phyloP scores from a whole-genome alignment of 2,888 invertebrate species.

The Neuroscelio doddi region DNA sequence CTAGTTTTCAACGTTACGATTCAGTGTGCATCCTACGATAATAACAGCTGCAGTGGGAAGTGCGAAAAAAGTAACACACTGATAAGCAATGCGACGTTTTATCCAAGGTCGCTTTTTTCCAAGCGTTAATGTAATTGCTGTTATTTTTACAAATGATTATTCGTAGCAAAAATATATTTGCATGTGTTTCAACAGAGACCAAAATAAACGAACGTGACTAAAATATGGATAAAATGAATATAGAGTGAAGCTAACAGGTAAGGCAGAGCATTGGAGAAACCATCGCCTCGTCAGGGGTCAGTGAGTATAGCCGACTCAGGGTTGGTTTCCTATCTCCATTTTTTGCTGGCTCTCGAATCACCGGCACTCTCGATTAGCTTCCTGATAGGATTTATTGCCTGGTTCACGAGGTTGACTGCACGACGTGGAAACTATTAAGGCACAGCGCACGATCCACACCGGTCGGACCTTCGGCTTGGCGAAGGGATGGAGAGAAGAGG shows the following conservation, averaged over 20 bases:
- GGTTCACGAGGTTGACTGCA: slow-evolving; percentile 59
- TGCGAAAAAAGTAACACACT: slow-evolving; percentile 5
- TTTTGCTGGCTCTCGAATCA: slow-evolving; percentile 54
- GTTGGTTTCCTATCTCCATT: slow-evolving; percentile 45
- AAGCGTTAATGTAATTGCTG: too few relatives aligned
- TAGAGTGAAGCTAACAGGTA: slow-evolving; percentile 58
- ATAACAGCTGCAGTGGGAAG: background rate
- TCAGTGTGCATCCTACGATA: background rate
- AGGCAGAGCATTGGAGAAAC: slow-evolving; percentile 39
- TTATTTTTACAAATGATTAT: too few relatives aligned
- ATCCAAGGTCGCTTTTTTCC: slow-evolving; percentile 6
- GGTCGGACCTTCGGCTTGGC: slow-evolving; percentile 26
- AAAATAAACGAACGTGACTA: too few relatives aligned
- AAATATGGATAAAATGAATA: slow-evolving; percentile 23
- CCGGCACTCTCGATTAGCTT: slow-evolving; percentile 59
- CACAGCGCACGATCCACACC: slow-evolving; percentile 45
- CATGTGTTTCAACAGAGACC: too few relatives aligned
- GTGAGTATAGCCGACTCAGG: slow-evolving; percentile 58
- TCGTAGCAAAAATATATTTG: too few relatives aligned
- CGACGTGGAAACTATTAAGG: slow-evolving; percentile 65
- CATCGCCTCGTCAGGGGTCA: slow-evolving; percentile 55
- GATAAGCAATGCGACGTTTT: slow-evolving; percentile 3
- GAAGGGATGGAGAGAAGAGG: slow-evolving; percentile 34
- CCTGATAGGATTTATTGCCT: slow-evolving; percentile 62
- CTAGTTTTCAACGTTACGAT: slow-evolving; percentile 1